phyloP scores from a whole-genome alignment of 37 sponge, comb jelly and placozoan genomes.

The Beroe forskalii region DNA sequence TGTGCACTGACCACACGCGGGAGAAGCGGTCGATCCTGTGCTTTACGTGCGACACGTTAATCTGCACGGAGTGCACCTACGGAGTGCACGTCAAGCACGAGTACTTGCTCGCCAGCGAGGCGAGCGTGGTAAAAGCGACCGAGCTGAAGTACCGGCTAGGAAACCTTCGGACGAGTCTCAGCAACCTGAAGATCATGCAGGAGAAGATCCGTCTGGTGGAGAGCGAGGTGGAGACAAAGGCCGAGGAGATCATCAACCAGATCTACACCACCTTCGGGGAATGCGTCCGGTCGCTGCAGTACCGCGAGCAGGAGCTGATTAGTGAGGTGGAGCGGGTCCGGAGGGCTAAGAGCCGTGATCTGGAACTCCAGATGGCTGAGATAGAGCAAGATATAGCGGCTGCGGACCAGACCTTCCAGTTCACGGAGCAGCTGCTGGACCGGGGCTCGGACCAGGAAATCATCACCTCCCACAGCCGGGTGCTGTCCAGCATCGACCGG shows the following conservation, averaged over 20 bases:
- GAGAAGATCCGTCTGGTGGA: not conserved
- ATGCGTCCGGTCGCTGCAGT: not conserved
- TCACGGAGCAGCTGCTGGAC: conserved; percentile 10
- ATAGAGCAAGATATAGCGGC: not conserved
- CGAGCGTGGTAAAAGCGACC: conserved; percentile 4
- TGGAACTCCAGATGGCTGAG: conserved; percentile 19
- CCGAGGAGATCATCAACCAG: conserved; percentile 14
- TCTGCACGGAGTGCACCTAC: not conserved
- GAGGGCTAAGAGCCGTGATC: not conserved
- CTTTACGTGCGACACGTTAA: conserved; percentile 4
- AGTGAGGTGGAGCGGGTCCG: not conserved
- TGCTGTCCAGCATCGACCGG: conserved; percentile 6
- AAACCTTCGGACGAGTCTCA: not conserved
- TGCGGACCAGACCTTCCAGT: not conserved
- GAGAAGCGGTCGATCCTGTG: not conserved
- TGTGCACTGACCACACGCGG: not conserved
- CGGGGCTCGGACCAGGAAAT: conserved; percentile 18
- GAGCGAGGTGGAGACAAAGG: not conserved
- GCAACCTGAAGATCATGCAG: not conserved
- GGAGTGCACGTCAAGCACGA: conserved; percentile 11
- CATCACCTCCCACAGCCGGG: not conserved
- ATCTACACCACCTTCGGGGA: conserved; percentile 40
- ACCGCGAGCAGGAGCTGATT: conserved; percentile 8
- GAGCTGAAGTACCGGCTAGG: not conserved
- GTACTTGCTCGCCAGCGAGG: not conserved